Conservation (phyloP, 2,888 invertebrate species). For the Parthenolecanium corni region DNA sequence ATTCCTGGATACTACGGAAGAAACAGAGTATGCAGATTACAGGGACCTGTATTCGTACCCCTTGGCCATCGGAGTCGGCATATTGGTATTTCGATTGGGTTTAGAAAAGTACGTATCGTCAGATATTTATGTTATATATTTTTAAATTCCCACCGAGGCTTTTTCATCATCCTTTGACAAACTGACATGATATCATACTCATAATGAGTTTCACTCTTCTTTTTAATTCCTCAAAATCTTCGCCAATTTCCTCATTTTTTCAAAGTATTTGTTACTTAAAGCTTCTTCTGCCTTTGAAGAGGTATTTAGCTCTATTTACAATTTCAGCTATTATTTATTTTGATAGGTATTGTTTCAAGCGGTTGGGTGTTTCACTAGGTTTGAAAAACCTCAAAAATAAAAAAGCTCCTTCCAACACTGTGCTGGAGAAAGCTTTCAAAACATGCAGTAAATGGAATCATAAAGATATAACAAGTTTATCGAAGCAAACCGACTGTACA, state of each 20-base stretch:
- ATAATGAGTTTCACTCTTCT: too few species aligned
- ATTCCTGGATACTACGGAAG: constrained; percentile 62
- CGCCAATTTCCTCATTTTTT: too few species aligned
- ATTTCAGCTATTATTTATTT: background rate
- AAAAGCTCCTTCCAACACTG: constrained; percentile 57
- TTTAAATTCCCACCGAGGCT: too few species aligned
- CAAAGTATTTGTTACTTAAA: too few species aligned
- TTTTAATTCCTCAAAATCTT: too few species aligned
- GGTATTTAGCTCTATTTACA: too few species aligned
- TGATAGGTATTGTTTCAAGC: constrained; percentile 66
- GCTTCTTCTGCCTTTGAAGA: too few species aligned
- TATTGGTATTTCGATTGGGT: constrained; percentile 61
- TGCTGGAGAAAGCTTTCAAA: constrained; percentile 65
- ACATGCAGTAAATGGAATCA: constrained; percentile 58
- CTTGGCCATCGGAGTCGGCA: constrained; percentile 63
- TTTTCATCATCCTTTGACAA: too few species aligned
- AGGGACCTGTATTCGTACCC: constrained; percentile 63
- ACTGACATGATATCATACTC: too few species aligned
- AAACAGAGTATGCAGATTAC: constrained; percentile 61
- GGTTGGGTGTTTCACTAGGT: constrained; percentile 67
- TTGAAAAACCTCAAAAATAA: constrained; percentile 68
- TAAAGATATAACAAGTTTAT: constrained; percentile 58
- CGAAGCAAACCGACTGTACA: constrained; percentile 71
- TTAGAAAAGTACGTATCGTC: constrained; percentile 63
- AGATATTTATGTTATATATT: too few species aligned